Evolutionary conservation across 2,888 invertebrate species (phyloP).

Genomic region (Petrophora chlorosata): DNA sequence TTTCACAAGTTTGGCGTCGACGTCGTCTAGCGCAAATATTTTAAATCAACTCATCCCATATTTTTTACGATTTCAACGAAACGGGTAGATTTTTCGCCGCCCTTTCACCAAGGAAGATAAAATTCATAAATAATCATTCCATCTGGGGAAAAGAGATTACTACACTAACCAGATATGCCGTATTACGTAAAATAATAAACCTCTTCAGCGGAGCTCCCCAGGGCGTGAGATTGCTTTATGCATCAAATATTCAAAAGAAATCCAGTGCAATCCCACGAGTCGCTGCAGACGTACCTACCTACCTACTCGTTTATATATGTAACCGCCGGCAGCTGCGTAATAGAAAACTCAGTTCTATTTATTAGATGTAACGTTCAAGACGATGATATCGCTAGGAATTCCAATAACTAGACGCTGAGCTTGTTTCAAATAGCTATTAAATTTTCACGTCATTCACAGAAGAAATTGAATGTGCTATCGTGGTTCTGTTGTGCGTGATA

Average conservation of each 20-base stretch:
- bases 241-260: conserved; percentile 43
- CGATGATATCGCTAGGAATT: conserved; percentile 10
- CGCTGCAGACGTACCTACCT: conserved; percentile 30
- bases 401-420: conserved; percentile 8
- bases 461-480: conserved; percentile 14
- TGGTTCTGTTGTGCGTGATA: background rate
- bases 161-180: conserved; percentile 19
- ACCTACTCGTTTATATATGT: conserved; percentile 28
- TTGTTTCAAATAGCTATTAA: conserved; percentile 8
- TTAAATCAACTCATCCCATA: too few relatives aligned
- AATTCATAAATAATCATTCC: conserved; percentile 21
- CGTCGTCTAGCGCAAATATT: too few relatives aligned
- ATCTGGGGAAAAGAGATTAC: conserved; percentile 13
- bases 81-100: too few relatives aligned
- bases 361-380: conserved; percentile 17
- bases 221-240: conserved; percentile 37
- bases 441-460: conserved; percentile 15
- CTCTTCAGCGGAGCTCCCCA: conserved; percentile 20
- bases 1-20: too few relatives aligned
- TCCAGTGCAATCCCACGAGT: conserved; percentile 40
- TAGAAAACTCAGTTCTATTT: conserved; percentile 34
- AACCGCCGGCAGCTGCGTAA: conserved; percentile 40
- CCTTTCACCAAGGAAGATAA: conserved; percentile 12
- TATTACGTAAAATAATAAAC: conserved; percentile 29
- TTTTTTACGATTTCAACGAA: too few relatives aligned